These are phyloP conservation scores for Sebastes steindachneri DNA, from an alignment of 2,797 vertebrate species.

Conservation along the genomic window DNA sequence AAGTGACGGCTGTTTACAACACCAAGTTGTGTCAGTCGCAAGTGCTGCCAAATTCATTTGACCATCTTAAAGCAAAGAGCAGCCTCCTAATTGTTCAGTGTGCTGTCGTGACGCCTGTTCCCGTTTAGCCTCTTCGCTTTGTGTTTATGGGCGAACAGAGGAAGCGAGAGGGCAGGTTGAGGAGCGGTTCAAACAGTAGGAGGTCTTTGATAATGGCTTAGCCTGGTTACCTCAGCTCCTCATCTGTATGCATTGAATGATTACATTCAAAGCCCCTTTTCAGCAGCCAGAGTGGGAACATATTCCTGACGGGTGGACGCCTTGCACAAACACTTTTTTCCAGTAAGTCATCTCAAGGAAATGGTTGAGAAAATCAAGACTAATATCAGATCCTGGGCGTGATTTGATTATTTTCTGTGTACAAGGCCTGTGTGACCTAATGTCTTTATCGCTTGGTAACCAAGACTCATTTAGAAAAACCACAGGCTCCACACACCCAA, in stretches of 20 bases:
- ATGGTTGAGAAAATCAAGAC: constrained; percentile 29
- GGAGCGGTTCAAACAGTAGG: constrained; percentile 20
- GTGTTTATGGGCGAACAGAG: constrained; percentile 36
- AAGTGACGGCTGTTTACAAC: constrained; percentile 26
- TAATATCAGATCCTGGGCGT: constrained; percentile 40
- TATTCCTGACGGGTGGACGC: background rate
- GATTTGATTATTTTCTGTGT: constrained; percentile 54
- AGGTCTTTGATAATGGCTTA: constrained; percentile 38
- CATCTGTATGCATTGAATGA: constrained; percentile 39
- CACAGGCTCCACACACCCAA: constrained; percentile 28
- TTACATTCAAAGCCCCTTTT: constrained; percentile 16
- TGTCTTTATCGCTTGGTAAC: constrained; percentile 58
- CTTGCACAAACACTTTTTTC: constrained; percentile 38
- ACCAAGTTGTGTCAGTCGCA: background rate
- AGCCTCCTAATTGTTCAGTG: constrained; percentile 13
- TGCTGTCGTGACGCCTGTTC: constrained; percentile 18
- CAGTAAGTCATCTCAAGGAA: constrained; percentile 14
- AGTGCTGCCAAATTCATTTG: background rate
- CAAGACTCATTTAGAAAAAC: constrained; percentile 38
- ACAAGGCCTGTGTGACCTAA: constrained; percentile 29
- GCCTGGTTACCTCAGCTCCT: constrained; percentile 35
- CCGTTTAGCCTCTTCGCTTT: constrained; percentile 20
- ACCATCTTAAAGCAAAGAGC: background rate
- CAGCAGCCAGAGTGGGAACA: background rate
- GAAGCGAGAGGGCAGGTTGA: constrained; percentile 26